phyloP scores from a whole-genome alignment of 2,113 vertebrate genomes.

The Atrichornis clamosus region DNA sequence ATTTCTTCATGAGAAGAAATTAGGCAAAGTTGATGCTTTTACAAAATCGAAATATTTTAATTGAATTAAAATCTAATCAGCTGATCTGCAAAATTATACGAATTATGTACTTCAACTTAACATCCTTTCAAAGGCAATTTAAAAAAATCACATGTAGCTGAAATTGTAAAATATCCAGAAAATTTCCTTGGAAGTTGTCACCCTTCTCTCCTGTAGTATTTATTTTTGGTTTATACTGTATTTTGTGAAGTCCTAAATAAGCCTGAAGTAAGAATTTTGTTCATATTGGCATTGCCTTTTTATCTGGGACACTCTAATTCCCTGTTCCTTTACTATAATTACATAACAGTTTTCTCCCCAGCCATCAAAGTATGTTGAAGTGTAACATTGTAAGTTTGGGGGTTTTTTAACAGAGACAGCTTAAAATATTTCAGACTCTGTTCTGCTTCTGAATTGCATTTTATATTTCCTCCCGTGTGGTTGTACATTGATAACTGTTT shows the following conservation, averaged over 20 bases:
- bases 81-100: not conserved
- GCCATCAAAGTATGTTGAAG: not conserved
- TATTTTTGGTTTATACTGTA: not conserved
- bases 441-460: not conserved
- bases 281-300: conserved; percentile 3
- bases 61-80: not conserved
- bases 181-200: not conserved
- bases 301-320: not conserved
- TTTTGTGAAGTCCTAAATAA: conserved; percentile 19
- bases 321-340: not conserved
- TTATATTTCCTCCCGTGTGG: not conserved
- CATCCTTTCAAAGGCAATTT: not conserved
- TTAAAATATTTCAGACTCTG: not conserved
- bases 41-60: not conserved
- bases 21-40: not conserved
- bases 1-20: not conserved
- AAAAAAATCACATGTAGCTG: not conserved
- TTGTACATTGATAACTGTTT: not conserved
- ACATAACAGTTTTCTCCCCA: not conserved
- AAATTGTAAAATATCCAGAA: not conserved
- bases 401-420: fast-evolving
- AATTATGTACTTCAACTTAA: not conserved
- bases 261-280: conserved; percentile 30
- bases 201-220: not conserved
- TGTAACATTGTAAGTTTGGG: not conserved